Base-by-base conservation (phyloP, 1,140 invertebrate species). In the Caenorhabditis tropicalis region DNA sequence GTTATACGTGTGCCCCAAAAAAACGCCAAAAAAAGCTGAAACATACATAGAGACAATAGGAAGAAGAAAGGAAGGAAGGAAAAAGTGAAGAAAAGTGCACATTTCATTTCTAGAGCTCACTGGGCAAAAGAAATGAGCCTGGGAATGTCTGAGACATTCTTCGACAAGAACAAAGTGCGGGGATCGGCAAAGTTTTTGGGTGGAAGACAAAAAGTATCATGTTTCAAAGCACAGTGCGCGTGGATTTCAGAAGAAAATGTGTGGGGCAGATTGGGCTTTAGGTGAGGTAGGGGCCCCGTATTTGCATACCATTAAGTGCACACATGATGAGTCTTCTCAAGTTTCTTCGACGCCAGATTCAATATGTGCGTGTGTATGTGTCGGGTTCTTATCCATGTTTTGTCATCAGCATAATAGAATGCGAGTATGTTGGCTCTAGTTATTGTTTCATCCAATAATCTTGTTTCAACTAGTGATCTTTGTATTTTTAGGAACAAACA, bases 251-350 rank as follows among this genome's bases (percentile, higher is more conserved):
- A 43, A 74, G 65, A 21, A 43, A 74, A 74, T 74, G 65, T 74
- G 65, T 74, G 36, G 65, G 65, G 65, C 33, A 43, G 65, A 74
- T 74, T 74, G 65, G 65, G 65, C 65, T 46, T 74, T 74, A 74
- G 65, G 65, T 74, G 65, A 74, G 65, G 65, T 74, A 46, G 36
- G 16, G 24, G 6, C 24, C 53, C 29, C 36, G 33, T 74, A 74
- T 74, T 74, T 74, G 65, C 65, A 74, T 74, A 74, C 65, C 65
- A 74, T 74, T 74, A 74, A 74, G 65, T 74, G 65, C 65, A 74
- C 65, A 74, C 65, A 74, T 74, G 65, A 74, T 74, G 65, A 74
- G 65, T 74, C 65, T 74, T 74, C 65, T 74, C 65, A 74, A 74
- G 65, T 74, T 74, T 74, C 65, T 43, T 74, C 21, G 24, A 74